Evolutionary conservation across 2,797 vertebrate genomes (phyloP).

Genomic region (Rhinatrema bivittatum): DNA sequence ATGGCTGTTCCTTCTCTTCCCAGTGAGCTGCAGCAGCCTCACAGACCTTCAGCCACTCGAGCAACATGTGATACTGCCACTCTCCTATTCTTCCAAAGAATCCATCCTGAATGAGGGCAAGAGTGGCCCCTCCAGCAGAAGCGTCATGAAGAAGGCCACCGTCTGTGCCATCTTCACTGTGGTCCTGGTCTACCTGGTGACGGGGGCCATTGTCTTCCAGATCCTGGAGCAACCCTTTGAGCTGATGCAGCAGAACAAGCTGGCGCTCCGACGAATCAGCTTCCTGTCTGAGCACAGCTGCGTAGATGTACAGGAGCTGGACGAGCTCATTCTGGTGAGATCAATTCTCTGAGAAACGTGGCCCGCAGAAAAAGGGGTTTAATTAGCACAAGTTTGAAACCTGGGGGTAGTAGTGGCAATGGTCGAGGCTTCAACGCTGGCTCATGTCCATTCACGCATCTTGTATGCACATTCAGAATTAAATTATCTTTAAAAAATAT

Average conservation of each 20-base stretch:
- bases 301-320: slow-evolving; percentile 54
- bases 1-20: background rate
- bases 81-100: slow-evolving; percentile 21
- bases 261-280: slow-evolving; percentile 34
- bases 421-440: too few species aligned
- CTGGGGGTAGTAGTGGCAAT: too few species aligned
- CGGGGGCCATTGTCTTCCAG: slow-evolving; percentile 78
- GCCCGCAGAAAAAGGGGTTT: too few species aligned
- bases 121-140: slow-evolving; percentile 23
- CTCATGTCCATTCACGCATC: too few species aligned
- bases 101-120: slow-evolving; percentile 23
- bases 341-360: too few species aligned
- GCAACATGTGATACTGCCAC: too few species aligned
- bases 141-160: slow-evolving; percentile 72
- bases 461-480: too few species aligned
- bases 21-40: slow-evolving; percentile 12
- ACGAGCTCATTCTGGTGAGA: slow-evolving; percentile 66
- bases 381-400: too few species aligned
- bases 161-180: slow-evolving; percentile 69
- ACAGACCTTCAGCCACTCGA: too few species aligned
- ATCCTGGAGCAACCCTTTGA: slow-evolving; percentile 69
- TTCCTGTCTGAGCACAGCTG: slow-evolving; percentile 70
- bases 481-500: too few species aligned
- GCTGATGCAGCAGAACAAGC: slow-evolving; percentile 37
- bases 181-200: slow-evolving; percentile 78